These are phyloP conservation scores for Nesospiza acunhae DNA, from an alignment of 2,113 vertebrate species.

Conservation along the genomic window DNA sequence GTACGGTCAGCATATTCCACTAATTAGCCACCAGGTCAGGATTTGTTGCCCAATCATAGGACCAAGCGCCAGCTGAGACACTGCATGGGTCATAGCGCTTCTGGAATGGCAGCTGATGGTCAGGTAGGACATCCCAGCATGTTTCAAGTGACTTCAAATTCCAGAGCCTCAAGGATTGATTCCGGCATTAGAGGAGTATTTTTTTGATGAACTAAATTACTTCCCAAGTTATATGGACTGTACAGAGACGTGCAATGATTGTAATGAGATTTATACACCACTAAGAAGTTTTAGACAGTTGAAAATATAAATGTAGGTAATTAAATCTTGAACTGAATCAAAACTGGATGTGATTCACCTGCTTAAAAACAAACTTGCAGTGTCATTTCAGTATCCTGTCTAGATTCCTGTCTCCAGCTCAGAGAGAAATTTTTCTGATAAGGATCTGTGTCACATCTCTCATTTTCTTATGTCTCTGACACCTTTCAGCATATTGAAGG, in stretches of 20 bases:
- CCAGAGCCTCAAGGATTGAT: neutral
- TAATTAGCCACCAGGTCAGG: neutral
- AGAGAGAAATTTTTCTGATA: neutral
- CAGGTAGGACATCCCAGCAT: neutral
- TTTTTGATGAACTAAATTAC: neutral
- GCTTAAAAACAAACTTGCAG: neutral
- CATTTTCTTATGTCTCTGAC: neutral
- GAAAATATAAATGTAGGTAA: neutral
- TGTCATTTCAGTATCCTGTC: neutral
- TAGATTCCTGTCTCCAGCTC: neutral
- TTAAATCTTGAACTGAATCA: neutral
- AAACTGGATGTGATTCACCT: neutral
- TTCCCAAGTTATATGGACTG: neutral
- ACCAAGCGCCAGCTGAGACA: neutral
- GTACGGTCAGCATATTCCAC: neutral
- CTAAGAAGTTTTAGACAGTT: neutral
- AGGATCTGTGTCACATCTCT: neutral
- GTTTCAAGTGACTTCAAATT: neutral
- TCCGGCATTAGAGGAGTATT: neutral
- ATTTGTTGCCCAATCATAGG: accelerated
- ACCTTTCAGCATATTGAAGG: neutral
- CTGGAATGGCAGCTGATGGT: neutral
- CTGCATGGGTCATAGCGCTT: neutral
- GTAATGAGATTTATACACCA: neutral
- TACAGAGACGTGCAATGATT: neutral